Base-by-base conservation (phyloP, 2,888 invertebrate species). In the Ceraclea dissimilis region DNA sequence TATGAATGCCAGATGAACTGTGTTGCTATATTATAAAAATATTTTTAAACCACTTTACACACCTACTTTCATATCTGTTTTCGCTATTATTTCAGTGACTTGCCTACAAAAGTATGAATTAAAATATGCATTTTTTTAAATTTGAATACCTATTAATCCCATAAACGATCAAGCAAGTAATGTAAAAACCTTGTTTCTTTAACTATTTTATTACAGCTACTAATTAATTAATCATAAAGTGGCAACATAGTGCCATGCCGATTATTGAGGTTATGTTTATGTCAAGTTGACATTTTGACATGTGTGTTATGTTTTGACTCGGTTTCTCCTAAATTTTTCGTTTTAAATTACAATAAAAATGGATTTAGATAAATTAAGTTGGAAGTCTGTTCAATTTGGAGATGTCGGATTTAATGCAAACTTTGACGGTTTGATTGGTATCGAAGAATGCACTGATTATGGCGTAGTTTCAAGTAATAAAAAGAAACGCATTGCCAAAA, bases 371-470 rank as follows among this genome's bases (percentile, higher is more conserved):
- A 56, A 56, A 39, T 56, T 49, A n/a, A 59, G 52, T 52, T 61
- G 61, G 61, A 60, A 58, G 49, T 53, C 57, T 11, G 50, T 61
- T 4, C 53, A 58, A 43, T 60, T 61, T 19, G 59, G 60, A 39
- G 55, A 59, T 21, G 47, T 61, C 16, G 59, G 61, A 18, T 33
- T 49, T 2, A 59, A 59, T 54, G 58, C 56, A 8, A 72, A 72
- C 57, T 75, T 85, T 52, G 84, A 86, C 61, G 86, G 86, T 11
- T 79, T 91, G 59, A 79, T 88, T 33, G 90, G 88, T 1, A 78
- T 91, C 46, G 90, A 91, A 71, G 90, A 90, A 66, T 81, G 91
- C 58, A 80, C 80, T 2, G 81, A 84, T 62, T 90, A 90, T 67
- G 79, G 79, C 60, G 68, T 85, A 47, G 76, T 54, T 16, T 51